phyloP scores from a whole-genome alignment of 2,113 vertebrate species.

The Saimiri boliviensis region DNA sequence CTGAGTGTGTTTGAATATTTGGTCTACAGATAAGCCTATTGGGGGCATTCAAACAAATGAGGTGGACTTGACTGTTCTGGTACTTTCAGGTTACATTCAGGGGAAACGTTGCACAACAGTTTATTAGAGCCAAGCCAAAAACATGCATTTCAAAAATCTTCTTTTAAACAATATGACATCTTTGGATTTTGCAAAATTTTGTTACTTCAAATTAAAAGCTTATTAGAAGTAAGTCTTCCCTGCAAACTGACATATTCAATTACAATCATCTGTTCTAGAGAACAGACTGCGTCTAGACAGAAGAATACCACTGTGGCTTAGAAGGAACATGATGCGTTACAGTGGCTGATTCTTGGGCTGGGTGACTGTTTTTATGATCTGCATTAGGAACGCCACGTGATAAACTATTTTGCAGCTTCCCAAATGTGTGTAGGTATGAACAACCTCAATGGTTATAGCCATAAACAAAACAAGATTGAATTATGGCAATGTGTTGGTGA shows the following conservation, averaged over 20 bases:
- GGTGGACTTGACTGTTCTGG: conserved; percentile 80
- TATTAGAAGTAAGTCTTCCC: conserved; percentile 73
- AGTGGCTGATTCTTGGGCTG: conserved; percentile 35
- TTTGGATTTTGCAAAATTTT: conserved; percentile 47
- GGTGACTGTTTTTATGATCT: conserved; percentile 11
- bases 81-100: conserved; percentile 53
- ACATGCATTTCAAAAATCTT: conserved; percentile 70
- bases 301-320: conserved; percentile 78
- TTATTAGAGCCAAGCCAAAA: conserved; percentile 69
- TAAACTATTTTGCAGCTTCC: conserved; percentile 64
- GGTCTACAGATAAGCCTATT: conserved; percentile 76
- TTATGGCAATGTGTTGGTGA: conserved; percentile 32
- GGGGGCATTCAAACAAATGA: conserved; percentile 80
- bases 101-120: conserved; percentile 68
- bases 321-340: conserved; percentile 62
- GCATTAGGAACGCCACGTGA: conserved; percentile 42
- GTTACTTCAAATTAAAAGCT: conserved; percentile 73
- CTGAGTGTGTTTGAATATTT: conserved; percentile 70
- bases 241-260: conserved; percentile 74
- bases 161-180: conserved; percentile 63
- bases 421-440: conserved; percentile 28
- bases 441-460: conserved; percentile 4
- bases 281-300: conserved; percentile 73
- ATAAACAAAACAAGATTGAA: conserved; percentile 35
- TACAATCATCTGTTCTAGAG: conserved; percentile 67